A percentile compares a stretch with the other conserved stretches of the same genome.
phyloP scores from a whole-genome alignment of 2,113 vertebrate species.

The Paracanthobrama guichenoti region DNA sequence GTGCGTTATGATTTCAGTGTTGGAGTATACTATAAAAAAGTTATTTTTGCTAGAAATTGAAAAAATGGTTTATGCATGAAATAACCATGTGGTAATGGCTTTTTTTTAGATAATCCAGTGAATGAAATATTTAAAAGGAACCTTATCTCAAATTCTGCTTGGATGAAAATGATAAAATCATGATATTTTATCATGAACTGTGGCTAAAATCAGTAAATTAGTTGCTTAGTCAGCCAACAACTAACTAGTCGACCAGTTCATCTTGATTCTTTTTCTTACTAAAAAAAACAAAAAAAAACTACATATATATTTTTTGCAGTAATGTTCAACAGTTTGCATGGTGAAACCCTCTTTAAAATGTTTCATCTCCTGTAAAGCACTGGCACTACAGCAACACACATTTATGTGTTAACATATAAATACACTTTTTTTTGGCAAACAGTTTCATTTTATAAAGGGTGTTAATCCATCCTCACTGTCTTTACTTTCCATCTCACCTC shows the following conservation, averaged over 20 bases:
- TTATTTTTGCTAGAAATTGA: too few relatives aligned
- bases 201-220: not conserved
- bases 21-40: not conserved
- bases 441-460: not conserved
- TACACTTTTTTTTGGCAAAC: not conserved
- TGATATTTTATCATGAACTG: not conserved
- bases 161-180: not conserved
- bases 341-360: not conserved
- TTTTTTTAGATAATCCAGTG: not conserved
- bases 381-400: not conserved
- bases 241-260: not conserved
- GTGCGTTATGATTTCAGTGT: not conserved
- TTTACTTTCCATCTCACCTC: constrained; percentile 1
- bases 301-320: not conserved
- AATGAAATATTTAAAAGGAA: not conserved
- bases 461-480: not conserved
- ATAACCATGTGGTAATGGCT: not conserved
- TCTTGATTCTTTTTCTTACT: not conserved
- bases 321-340: not conserved
- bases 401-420: not conserved
- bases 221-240: not conserved
- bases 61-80: too few relatives aligned
- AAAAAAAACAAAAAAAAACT: too few relatives aligned
- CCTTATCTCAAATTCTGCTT: not conserved
- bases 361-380: not conserved